These are phyloP conservation scores for Cyrtodaria siliqua DNA, from an alignment of 2,888 invertebrate species.

Conservation along the genomic window DNA sequence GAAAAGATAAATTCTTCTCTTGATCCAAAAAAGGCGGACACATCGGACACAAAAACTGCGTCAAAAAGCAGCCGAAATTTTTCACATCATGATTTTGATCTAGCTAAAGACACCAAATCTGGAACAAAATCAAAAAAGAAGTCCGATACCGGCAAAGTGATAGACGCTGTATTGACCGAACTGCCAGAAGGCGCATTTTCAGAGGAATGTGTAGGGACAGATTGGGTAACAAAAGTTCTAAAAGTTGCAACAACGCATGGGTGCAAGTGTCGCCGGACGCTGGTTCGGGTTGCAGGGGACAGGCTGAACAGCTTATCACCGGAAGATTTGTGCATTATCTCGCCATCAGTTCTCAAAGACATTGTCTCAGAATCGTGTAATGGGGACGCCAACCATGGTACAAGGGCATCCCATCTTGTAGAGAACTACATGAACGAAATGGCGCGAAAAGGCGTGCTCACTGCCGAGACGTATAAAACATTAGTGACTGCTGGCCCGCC, in stretches of 20 bases:
- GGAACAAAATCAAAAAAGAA: conserved; percentile 57
- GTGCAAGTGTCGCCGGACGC: conserved; percentile 73
- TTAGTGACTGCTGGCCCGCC: conserved; percentile 79
- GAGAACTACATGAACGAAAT: conserved; percentile 82
- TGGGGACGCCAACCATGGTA: conserved; percentile 64
- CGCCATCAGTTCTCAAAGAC: conserved; percentile 80
- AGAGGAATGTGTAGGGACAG: conserved; percentile 70
- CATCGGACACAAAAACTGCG: conserved; percentile 44
- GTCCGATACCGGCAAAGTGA: conserved; percentile 65
- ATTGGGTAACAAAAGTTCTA: conserved; percentile 76
- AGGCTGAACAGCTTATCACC: conserved; percentile 75
- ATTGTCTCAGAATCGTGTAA: conserved; percentile 74
- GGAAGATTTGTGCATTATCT: conserved; percentile 80
- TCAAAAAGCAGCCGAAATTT: conserved; percentile 24
- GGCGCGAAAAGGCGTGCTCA: conserved; percentile 79
- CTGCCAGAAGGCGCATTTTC: conserved; percentile 77
- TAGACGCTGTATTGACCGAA: conserved; percentile 77
- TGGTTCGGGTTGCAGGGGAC: conserved; percentile 79
- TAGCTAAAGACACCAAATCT: conserved; percentile 49
- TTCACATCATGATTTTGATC: conserved; percentile 40
- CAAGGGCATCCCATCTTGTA: conserved; percentile 75
- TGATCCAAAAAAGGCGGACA: conserved; percentile 54
- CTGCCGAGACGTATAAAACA: conserved; percentile 81
- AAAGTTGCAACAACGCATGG: conserved; percentile 72
- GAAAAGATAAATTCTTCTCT: conserved; percentile 37